phyloP scores from a whole-genome alignment of 2,797 vertebrate species.

The Mormyrops attenuatus region DNA sequence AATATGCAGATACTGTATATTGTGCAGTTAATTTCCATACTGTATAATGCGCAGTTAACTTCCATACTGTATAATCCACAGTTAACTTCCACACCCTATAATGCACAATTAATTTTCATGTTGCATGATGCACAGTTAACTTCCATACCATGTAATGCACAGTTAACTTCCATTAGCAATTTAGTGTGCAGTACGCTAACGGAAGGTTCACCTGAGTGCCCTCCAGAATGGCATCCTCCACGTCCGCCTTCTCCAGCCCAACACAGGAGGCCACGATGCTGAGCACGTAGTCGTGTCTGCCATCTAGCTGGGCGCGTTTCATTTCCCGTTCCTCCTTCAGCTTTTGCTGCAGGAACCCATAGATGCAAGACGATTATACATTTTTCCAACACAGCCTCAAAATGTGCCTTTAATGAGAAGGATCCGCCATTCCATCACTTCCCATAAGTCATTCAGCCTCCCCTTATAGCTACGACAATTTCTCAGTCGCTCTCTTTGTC shows the following conservation, averaged over 20 bases:
- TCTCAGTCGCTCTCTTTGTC: neutral
- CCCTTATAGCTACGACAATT: neutral
- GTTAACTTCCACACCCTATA: neutral
- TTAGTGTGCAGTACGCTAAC: neutral
- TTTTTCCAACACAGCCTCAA: neutral
- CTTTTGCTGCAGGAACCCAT: slow-evolving; percentile 72
- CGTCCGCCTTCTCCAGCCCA: slow-evolving; percentile 73
- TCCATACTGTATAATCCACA: no score
- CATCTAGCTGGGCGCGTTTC: slow-evolving; percentile 76
- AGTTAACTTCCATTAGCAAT: neutral
- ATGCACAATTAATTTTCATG: neutral
- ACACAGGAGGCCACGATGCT: slow-evolving; percentile 75
- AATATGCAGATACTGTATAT: no score
- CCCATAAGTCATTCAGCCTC: neutral
- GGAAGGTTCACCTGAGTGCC: slow-evolving; percentile 72
- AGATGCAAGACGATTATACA: neutral
- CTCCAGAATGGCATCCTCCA: slow-evolving; percentile 84
- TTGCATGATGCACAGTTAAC: neutral
- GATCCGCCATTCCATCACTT: neutral
- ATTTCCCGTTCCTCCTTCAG: slow-evolving; percentile 86
- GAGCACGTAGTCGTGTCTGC: slow-evolving; percentile 81
- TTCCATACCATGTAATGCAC: neutral
- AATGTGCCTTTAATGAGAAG: neutral
- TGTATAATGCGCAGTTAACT: neutral
- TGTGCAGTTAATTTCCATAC: no score